Evolutionary conservation across 2,888 invertebrate genomes (phyloP).

Genomic region (Desoria tigrina): DNA sequence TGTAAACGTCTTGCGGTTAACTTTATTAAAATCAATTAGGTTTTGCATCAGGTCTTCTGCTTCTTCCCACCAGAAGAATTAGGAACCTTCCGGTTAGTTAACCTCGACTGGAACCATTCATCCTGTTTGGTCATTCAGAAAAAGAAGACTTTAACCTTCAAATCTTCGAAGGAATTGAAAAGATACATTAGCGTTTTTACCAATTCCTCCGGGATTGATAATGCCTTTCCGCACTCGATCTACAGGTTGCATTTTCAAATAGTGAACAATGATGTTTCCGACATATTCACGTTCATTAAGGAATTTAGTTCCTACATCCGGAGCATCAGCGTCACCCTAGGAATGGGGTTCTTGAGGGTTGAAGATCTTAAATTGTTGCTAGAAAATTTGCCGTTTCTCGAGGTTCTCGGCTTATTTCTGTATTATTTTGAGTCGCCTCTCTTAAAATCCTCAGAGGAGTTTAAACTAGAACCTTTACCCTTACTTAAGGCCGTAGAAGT

Average conservation of each 20-base stretch:
- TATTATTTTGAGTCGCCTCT: background rate
- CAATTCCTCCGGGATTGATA: background rate
- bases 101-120: slow-evolving; percentile 16
- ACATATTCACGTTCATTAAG: background rate
- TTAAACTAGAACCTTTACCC: background rate
- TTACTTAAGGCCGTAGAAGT: background rate
- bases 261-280: background rate
- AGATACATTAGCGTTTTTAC: background rate
- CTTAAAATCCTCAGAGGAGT: background rate
- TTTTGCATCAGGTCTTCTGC: slow-evolving; percentile 6
- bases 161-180: background rate
- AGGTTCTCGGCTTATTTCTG: slow-evolving; percentile 7
- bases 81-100: slow-evolving; percentile 1
- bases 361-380: background rate
- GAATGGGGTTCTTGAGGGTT: background rate
- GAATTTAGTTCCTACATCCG: background rate
- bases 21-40: background rate
- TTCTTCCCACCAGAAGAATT: slow-evolving; percentile 6
- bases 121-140: slow-evolving; percentile 8
- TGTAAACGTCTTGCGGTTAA: background rate
- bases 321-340: background rate
- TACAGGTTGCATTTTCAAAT: background rate
- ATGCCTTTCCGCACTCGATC: background rate
- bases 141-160: background rate
- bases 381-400: background rate